Base-by-base conservation (phyloP, 2,797 vertebrate species). In the Enteromius afrohamiltoni region DNA sequence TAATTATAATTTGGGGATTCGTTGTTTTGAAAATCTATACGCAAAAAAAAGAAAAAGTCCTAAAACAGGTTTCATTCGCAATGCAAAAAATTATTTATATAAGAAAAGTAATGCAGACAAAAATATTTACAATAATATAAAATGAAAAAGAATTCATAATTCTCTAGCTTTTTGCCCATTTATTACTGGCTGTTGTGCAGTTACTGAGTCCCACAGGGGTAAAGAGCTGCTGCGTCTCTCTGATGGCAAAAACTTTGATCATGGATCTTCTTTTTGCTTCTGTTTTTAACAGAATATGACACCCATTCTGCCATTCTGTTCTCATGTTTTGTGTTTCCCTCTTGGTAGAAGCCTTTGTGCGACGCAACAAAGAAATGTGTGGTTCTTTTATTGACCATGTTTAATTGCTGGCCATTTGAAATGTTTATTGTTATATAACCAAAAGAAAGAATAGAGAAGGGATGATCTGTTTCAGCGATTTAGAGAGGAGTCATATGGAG, bases 341-440 rank as follows among this genome's bases (percentile, higher is more conserved):
- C 19, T 51, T 67, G 23, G 31, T 53, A 58, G 68, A 82, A 73
- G 67, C 45, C 82, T 79, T 77, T 77, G 40, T 85, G 81, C 78
- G 76, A 75, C 78, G 75, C 79, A 82, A 85, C 65, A 86, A 79
- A 84, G 82, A 80, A 80, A 85, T 23, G 45, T 31, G 42, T 77
- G 75, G 47, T 8, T 29, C 53, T 60, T 51, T 88, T 80, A 75
- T 85, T 71, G 80, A 64, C 71, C 16, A 42, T 53, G 71, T 79
- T 68, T 83, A 84, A 85, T 87, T 84, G 86, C 68, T 80, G 76
- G 23, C 77, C 60, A 21, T 40, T 55, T 51, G 58, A 78, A 78
- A 62, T 82, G 85, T 74, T 86, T 82, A 26, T 31, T 47, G n/a
- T 86, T 87, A 80, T 53, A 23, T 83, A 85, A 87, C 42, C 34